Percentiles rank a stretch among this genome's conserved stretches.
Conservation (phyloP, 2,888 invertebrate genomes). For the Temnothorax ravouxi region DNA sequence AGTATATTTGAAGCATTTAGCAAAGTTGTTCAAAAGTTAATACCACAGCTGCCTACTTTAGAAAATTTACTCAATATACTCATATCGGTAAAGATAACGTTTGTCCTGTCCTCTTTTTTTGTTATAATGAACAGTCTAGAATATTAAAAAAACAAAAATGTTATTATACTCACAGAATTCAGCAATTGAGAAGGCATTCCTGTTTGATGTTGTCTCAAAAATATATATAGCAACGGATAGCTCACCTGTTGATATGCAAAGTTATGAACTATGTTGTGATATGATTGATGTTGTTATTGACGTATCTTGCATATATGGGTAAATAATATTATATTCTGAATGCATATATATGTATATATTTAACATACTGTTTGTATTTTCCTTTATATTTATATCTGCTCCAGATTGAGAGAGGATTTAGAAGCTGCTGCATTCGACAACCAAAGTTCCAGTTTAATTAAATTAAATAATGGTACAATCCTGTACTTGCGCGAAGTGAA, state of each 20-base stretch:
- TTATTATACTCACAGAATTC: slow-evolving; percentile 94
- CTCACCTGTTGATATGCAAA: slow-evolving; percentile 99
- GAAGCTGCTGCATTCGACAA: slow-evolving; percentile 96
- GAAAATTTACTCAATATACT: slow-evolving; percentile 99
- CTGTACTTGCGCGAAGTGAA: slow-evolving; percentile 99
- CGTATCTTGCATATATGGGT: slow-evolving; percentile 99
- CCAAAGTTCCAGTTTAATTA: slow-evolving; percentile 97
- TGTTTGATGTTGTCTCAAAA: slow-evolving; percentile 99
- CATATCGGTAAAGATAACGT: slow-evolving; percentile 92
- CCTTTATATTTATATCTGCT: slow-evolving; percentile 16
- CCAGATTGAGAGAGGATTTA: slow-evolving; percentile 89
- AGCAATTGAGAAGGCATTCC: slow-evolving; percentile 99
- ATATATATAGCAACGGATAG: slow-evolving; percentile 99
- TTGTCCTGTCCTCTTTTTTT: slow-evolving; percentile 33
- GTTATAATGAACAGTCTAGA: not conserved
- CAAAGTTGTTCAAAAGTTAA: slow-evolving; percentile 99
- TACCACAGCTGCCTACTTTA: slow-evolving; percentile 98
- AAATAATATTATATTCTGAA: slow-evolving; percentile 74
- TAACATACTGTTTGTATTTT: slow-evolving; percentile 15
- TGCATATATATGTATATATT: not conserved
- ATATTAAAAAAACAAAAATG: not conserved
- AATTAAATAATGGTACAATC: slow-evolving; percentile 98
- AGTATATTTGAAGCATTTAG: slow-evolving; percentile 99
- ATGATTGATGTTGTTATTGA: slow-evolving; percentile 99
- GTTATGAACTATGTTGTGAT: slow-evolving; percentile 99